Base-by-base conservation (phyloP, 2,113 vertebrate genomes). In the Microtus montanus region DNA sequence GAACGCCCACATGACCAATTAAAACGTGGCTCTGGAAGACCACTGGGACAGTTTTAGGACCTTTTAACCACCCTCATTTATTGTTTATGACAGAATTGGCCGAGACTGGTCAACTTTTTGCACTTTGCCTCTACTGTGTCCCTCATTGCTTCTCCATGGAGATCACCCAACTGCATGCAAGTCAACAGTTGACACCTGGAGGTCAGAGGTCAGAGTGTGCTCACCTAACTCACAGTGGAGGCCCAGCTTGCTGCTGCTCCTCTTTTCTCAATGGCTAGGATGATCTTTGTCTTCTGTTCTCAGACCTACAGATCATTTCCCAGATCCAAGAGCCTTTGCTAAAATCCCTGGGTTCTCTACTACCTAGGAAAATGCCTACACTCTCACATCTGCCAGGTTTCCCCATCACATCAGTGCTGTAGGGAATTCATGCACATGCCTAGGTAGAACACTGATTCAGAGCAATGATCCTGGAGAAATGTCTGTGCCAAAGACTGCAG, bases 321-420 rank as follows among this genome's bases (percentile, higher is more conserved):
- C 35, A 26, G 52, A 66, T 91, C 91, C 17, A 73, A 38, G 86
- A 7, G 66, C 47, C 49, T 95, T 89, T 66, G 26, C 44, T 77
- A 52, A 91, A 74, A 14, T 26, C 26, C 75, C 58, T 83, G n/a
- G 79, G 54, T 33, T 93, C 24, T 88, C 66, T 93, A 49, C 61
- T 92, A 58, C 35, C 82, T 49, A 92, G 73, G 24, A 83, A 87
- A 92, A 70, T 7, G 11, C 7, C 4, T 4, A 5, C 63, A 11
- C 71, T 70, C 30, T 87, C 35, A 78, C 19, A 54, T 4, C 26
- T 68, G 35, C 30, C 41, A 19, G 52, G 58, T 17, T 78, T 87
- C 75, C 85, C n/a, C 54, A 74, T 26, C 52, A 66, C 1, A 1
- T 58, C 41, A 70, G 71, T 44, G 44, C 49, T 64, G 47, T 38